Base-by-base conservation (phyloP, 2,888 invertebrate species). In the Mythimna albipuncta region DNA sequence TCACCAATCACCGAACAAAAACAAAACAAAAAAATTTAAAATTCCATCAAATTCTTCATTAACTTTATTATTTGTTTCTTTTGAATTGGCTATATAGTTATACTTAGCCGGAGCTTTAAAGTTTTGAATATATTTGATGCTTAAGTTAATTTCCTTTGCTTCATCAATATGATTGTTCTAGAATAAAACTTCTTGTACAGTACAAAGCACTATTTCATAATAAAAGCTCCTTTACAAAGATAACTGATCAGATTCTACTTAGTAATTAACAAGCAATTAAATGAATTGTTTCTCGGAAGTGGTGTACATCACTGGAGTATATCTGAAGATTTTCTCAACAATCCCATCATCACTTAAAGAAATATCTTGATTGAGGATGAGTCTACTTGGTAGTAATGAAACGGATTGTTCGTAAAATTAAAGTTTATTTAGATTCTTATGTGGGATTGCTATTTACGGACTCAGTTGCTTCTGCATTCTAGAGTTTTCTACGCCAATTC, bases 281-380 rank as follows among this genome's bases (percentile, higher is more conserved):
- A 69, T 64, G 0, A 80, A 73, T 80, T 59, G 80, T 64, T 80
- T 82, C 80, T 76, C 19, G 59, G 80, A 84, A 85, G 41, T 78
- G 55, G 19, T 58, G 35, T 70, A 77, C 59, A 66, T 64, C 50
- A 59, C 47, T 65, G 67, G 32, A 74, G 58, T 59, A 65, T 62
- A 61, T 69, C 52, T 66, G 50, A 57, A 72, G 58, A 68, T 73
- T 57, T 73, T 70, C 64, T 72, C 67, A 64, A 62, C 41, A 79
- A 69, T 64, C 52, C 32, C 47, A 82, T 68, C 58, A 57, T 70
- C 82, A 82, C 73, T 62, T 67, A 58, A 58, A 62, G 32, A 61
- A 68, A 26, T 38, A 62, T 80, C 68, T 75, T 80, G 63, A 83
- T 83, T 80, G 75, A 81, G 65, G 83, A 83, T 69, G 71, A 83